These are phyloP conservation scores for Cloeon dipterum DNA, from an alignment of 2,888 invertebrate species.

Conservation along the genomic window DNA sequence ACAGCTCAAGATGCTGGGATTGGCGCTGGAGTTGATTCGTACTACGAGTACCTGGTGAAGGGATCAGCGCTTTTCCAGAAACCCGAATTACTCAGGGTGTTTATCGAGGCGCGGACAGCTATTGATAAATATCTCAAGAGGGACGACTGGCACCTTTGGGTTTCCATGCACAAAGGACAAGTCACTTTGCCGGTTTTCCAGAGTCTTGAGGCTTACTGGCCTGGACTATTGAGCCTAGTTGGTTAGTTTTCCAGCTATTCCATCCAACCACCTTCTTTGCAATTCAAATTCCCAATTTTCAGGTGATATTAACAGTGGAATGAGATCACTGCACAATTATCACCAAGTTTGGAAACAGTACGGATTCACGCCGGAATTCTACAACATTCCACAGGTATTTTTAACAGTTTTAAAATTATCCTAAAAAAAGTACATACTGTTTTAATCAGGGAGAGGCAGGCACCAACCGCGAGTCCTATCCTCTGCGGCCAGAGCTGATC, in stretches of 20 bases:
- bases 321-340: constrained; percentile 87
- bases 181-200: constrained; percentile 96
- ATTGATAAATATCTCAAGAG: constrained; percentile 72
- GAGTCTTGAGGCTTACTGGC: constrained; percentile 96
- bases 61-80: constrained; percentile 75
- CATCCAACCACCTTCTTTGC: background rate
- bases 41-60: constrained; percentile 95
- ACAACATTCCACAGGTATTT: constrained; percentile 56
- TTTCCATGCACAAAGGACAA: constrained; percentile 90
- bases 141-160: constrained; percentile 99
- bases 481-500: constrained; percentile 82
- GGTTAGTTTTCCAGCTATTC: constrained; percentile 20
- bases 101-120: constrained; percentile 47
- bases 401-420: constrained; percentile 4
- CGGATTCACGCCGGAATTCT: constrained; percentile 95
- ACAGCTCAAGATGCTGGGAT: constrained; percentile 96
- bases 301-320: constrained; percentile 76
- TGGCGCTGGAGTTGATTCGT: constrained; percentile 89
- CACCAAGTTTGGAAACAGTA: constrained; percentile 93
- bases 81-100: constrained; percentile 80
- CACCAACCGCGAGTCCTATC: constrained; percentile 70
- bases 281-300: background rate
- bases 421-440: background rate
- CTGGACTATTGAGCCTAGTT: constrained; percentile 70
- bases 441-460: constrained; percentile 43